Percentiles rank a stretch among this genome's conserved stretches.
phyloP scores from a whole-genome alignment of 2,888 invertebrate genomes.

The Baccha elongata region DNA sequence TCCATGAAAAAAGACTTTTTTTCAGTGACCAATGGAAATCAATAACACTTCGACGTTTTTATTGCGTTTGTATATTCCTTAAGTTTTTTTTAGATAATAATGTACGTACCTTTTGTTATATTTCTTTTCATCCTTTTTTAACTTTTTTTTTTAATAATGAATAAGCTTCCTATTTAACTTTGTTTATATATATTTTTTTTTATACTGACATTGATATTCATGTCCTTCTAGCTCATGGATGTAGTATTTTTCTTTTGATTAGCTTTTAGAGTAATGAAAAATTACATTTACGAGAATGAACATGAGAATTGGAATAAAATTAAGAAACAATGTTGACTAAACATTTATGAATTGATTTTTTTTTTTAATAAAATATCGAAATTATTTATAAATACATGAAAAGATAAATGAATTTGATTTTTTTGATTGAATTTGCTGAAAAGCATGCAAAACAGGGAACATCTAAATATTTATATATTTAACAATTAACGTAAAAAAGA shows the following conservation, averaged over 20 bases:
- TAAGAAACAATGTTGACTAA: slow-evolving; percentile 38
- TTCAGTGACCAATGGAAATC: not conserved
- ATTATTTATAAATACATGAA: slow-evolving; percentile 8
- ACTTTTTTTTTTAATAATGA: not conserved
- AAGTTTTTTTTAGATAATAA: not conserved
- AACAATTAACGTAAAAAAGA: slow-evolving; percentile 45
- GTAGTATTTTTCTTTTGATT: slow-evolving; percentile 28
- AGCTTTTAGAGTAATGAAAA: slow-evolving; percentile 27
- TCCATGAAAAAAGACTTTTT: not conserved
- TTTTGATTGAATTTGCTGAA: slow-evolving; percentile 32
- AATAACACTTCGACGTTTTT: slow-evolving; percentile 17
- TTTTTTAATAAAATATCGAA: slow-evolving; percentile 14
- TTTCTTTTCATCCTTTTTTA: slow-evolving; percentile 22
- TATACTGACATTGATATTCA: slow-evolving; percentile 11
- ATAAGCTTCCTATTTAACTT: slow-evolving; percentile 18
- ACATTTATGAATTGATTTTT: slow-evolving; percentile 56
- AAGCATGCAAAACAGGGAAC: slow-evolving; percentile 63
- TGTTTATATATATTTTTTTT: slow-evolving; percentile 13
- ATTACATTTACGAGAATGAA: slow-evolving; percentile 64
- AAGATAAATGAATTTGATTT: slow-evolving; percentile 27
- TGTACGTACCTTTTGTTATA: slow-evolving; percentile 63
- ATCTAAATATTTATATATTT: slow-evolving; percentile 47
- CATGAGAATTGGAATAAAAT: slow-evolving; percentile 64
- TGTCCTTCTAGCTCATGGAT: no score
- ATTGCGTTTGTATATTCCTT: not conserved